These are phyloP conservation scores for Hippopotamyrus pictus DNA, from an alignment of 2,797 vertebrate genomes.

Conservation along the genomic window DNA sequence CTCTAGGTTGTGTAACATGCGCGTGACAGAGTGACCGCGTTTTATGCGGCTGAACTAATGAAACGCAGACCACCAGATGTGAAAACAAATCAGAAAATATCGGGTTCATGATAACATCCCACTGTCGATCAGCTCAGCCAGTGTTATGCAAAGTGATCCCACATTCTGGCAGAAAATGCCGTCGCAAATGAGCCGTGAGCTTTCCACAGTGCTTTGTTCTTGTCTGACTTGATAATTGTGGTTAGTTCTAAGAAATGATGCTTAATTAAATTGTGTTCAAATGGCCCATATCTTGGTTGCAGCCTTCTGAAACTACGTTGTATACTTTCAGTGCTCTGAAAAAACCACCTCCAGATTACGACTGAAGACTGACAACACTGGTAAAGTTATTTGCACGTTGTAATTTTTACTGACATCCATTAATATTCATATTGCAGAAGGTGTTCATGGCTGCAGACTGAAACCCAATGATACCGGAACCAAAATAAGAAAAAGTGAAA, in stretches of 20 bases:
- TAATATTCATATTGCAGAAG: neutral
- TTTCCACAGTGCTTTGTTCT: neutral
- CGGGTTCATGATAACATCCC: neutral
- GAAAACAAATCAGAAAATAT: neutral
- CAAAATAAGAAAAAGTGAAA: neutral
- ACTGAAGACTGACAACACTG: neutral
- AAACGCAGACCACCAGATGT: constrained; percentile 13
- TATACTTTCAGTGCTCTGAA: neutral
- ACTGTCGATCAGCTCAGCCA: neutral
- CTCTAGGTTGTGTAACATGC: neutral
- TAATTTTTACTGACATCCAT: neutral
- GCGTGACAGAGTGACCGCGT: neutral
- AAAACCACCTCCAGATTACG: no score
- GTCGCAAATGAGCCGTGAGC: neutral
- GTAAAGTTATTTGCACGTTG: neutral
- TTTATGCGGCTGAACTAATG: neutral
- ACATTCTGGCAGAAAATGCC: neutral
- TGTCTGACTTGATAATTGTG: constrained; percentile 5
- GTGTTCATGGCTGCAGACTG: neutral
- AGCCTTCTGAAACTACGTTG: neutral
- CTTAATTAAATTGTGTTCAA: constrained; percentile 11
- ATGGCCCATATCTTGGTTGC: neutral
- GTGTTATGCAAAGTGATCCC: neutral
- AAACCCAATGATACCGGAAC: neutral
- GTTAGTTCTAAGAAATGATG: neutral